Evolutionary conservation across 1,140 invertebrate genomes (phyloP).

Genomic region (Dendrolimus punctatus): DNA sequence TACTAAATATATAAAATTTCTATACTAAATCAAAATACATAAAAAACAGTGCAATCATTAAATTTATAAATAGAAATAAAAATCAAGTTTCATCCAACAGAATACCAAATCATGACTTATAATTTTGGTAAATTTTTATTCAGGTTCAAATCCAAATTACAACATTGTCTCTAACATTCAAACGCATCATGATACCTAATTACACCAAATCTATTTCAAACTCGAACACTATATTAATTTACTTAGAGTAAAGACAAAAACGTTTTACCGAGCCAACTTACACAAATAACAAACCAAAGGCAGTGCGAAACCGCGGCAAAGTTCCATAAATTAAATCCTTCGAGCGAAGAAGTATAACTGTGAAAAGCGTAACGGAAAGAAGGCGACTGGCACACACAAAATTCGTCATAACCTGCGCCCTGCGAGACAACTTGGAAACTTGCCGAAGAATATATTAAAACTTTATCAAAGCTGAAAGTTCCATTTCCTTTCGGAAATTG

Average conservation of each 20-base stretch:
- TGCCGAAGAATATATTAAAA: constrained; percentile 67
- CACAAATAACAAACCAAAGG: not conserved
- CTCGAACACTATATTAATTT: not conserved
- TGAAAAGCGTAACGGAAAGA: constrained; percentile 23
- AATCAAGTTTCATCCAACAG: too few species aligned
- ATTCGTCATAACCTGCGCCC: constrained; percentile 51
- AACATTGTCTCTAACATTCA: constrained; percentile 1
- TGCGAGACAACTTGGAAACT: constrained; percentile 48
- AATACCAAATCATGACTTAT: too few species aligned
- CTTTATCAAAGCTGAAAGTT: constrained; percentile 64
- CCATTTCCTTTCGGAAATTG: constrained; percentile 45
- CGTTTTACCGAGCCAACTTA: too few species aligned
- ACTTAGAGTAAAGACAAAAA: not conserved
- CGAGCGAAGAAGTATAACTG: constrained; percentile 22
- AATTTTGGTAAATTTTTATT: not conserved
- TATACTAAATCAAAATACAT: too few species aligned
- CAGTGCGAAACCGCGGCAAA: constrained; percentile 2
- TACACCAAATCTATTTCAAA: constrained; percentile 2
- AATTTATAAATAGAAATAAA: too few species aligned
- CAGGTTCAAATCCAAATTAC: constrained; percentile 1
- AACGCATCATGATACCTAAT: not conserved
- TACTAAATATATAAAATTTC: too few species aligned
- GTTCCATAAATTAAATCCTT: constrained; percentile 34
- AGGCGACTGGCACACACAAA: constrained; percentile 29
- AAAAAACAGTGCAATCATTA: too few species aligned